Base-by-base conservation (phyloP, 2,888 invertebrate species). In the Helobdella robusta region DNA sequence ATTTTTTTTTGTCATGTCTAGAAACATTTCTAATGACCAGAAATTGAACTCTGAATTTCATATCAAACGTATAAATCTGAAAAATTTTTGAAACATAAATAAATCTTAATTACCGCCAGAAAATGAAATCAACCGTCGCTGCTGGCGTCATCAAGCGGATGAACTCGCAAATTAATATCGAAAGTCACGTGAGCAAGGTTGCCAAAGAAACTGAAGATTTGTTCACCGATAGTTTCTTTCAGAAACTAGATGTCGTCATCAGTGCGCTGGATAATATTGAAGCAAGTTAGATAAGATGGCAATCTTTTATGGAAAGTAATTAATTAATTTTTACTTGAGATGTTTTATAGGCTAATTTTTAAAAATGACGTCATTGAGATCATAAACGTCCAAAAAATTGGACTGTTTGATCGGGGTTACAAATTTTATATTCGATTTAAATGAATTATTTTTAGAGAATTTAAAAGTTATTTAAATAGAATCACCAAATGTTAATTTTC, bases 211-310 rank as follows among this genome's bases (percentile, higher is more conserved):
- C 95, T 0, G 98, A 99, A 78, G 84, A 86, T 52, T 85, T 90
- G 18, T 98, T 97, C 80, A 88, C 92, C 73, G 98, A 98, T 78
- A 84, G 84, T 0, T 98, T 98, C 85, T 98, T 95, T 81, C 89
- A 91, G 74, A 83, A 83, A 0, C 81, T 98, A 67, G 89, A 93
- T 80, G 95, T 94, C 50, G 92, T 98, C 0, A 91, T 93, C 65
- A 98, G 98, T 81, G 98, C 98, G 0, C 82, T 98, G 74, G 98
- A 98, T 78, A 99, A 99, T 77, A 88, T 98, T 0, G 95, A 95
- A 79, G 97, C 97, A 0, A 85, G 97, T 77, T 73, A 75, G 78
- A 78, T 28, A 40, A 40, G n/a, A n/a, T 20, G n/a, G 4, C 1
- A 1, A 56, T 1, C 2, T 25, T 56, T 30, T 11, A n/a, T 58